Conservation (phyloP, 2,797 vertebrate species). For the Leuciscus waleckii region DNA sequence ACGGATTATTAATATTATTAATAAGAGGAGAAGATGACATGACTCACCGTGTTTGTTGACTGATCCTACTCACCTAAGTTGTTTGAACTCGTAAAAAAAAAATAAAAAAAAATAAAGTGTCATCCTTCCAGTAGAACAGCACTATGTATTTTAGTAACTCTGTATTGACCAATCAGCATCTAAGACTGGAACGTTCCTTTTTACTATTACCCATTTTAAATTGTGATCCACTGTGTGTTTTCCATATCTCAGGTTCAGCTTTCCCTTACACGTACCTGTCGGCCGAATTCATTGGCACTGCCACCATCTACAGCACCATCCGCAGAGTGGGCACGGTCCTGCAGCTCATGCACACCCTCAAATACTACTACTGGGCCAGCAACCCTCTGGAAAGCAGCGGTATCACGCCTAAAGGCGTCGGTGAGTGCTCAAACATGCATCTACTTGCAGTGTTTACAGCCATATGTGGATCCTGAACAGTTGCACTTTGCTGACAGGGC, state of each 20-base stretch:
- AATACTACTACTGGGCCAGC: constrained; percentile 95
- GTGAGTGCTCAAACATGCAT: constrained; percentile 70
- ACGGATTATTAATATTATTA: neutral
- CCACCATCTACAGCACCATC: constrained; percentile 91
- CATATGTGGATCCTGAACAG: neutral
- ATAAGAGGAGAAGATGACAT: too few relatives aligned
- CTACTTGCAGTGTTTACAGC: neutral
- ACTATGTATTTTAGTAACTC: neutral
- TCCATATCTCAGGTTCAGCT: constrained; percentile 84
- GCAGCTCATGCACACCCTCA: constrained; percentile 92
- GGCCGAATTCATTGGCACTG: constrained; percentile 93
- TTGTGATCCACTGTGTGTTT: constrained; percentile 23
- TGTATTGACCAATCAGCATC: neutral
- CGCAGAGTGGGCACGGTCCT: constrained; percentile 92
- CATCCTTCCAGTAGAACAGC: neutral
- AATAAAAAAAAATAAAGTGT: neutral
- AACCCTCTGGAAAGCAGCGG: constrained; percentile 90
- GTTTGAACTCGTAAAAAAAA: too few relatives aligned
- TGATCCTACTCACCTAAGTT: too few relatives aligned
- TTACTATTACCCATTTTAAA: neutral
- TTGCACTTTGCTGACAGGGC: neutral
- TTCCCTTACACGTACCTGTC: constrained; percentile 94
- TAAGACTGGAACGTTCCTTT: neutral
- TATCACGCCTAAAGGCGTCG: constrained; percentile 88
- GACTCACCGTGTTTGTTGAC: too few relatives aligned